Base-by-base conservation (phyloP, 1,140 invertebrate genomes). In the Heliconius melpomene region DNA sequence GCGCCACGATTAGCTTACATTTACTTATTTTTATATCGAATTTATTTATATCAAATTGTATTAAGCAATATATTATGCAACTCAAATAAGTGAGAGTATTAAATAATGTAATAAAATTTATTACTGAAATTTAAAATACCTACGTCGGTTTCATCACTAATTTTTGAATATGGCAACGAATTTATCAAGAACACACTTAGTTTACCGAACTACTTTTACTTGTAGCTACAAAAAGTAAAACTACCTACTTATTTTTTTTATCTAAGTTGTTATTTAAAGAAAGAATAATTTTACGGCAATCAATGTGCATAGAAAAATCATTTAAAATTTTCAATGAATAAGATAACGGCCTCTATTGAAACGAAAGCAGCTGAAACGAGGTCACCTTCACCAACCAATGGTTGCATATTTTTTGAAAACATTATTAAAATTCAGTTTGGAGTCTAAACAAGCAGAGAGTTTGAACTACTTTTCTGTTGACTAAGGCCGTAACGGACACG, bases 401-500 rank as follows among this genome's bases (percentile, higher is more conserved):
- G 0, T 36, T 36, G 60, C 23, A 66, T 66, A 66, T 29, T 66
- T 66, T 66, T 66, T 57, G 40, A 29, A 26, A 66, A 66, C 60
- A 66, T 29, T 66, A 66, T 66, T 66, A 66, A 66, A 66, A 66
- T 66, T 66, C 23, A 66, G 36, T 26, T 40, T 38, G 40, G 23
- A 60, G 20, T 40, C 26, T 36, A 75, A 60, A 36, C 52, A 70
- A 70, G 32, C 52, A 36, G 46, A 74, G 72, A 40, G 72, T 40
- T 16, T 74, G 23, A 26, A 52, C 73, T 74, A 74, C 75, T 71
- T 71, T 72, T 36, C 57, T 23, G 50, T 78, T 29, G 29, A 16
- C 38, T n/a, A 75, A 70, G 82, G 85, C 83, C 85, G 85, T 91
- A 90, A 87, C 82, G 75, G 73, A 83, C 89, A 90, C 85, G 84